These are phyloP conservation scores for Hetaerina titia DNA, from an alignment of 2,888 invertebrate species.

Conservation along the genomic window DNA sequence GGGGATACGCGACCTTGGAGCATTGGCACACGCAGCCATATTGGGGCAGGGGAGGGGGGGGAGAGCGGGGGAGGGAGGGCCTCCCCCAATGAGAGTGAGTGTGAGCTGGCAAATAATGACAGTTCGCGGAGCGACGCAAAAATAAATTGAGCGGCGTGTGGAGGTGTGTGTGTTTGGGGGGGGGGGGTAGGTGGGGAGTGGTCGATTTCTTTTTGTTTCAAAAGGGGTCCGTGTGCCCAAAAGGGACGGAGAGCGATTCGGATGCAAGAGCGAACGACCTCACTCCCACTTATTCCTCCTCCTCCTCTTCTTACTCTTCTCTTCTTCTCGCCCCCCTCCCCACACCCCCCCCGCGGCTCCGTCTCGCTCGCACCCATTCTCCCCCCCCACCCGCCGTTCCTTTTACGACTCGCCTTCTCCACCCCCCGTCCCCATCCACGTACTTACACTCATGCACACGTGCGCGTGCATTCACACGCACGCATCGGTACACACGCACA, in stretches of 20 bases:
- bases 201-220: neutral
- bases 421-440: neutral
- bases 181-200: neutral
- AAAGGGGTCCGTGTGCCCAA: neutral
- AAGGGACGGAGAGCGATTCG: constrained; percentile 29
- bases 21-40: constrained; percentile 53
- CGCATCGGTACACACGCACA: neutral
- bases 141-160: neutral
- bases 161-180: no score
- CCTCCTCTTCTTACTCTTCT: neutral
- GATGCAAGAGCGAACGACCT: constrained; percentile 55
- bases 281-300: constrained; percentile 16
- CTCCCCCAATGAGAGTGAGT: neutral
- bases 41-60: neutral
- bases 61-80: no score
- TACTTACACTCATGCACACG: neutral
- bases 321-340: neutral
- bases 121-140: constrained; percentile 2
- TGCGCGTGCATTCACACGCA: neutral
- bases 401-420: neutral
- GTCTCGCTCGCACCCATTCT: neutral
- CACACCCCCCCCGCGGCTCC: neutral
- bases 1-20: constrained; percentile 17
- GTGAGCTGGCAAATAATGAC: constrained; percentile 64
- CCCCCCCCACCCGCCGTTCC: neutral